Conservation (phyloP, 1,140 invertebrate genomes). For the Leptinotarsa undecemlineata region DNA sequence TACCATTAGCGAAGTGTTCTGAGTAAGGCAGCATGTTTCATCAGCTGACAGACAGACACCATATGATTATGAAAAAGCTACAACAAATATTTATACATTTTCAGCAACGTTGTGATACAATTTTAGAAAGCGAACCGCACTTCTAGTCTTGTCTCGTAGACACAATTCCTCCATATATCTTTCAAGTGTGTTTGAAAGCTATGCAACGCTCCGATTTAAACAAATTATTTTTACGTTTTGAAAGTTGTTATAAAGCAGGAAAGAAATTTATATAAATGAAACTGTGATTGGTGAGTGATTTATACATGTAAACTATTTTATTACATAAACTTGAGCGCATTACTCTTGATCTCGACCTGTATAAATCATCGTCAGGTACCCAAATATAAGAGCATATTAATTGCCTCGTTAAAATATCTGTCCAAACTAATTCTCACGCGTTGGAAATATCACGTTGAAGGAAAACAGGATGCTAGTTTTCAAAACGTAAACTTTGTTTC, state of each 20-base stretch:
- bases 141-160: constrained; percentile 10
- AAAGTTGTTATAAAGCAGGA: constrained; percentile 30
- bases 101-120: constrained; percentile 17
- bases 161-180: constrained; percentile 28
- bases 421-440: constrained; percentile 6
- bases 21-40: constrained; percentile 1
- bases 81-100: constrained; percentile 21
- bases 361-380: constrained; percentile 25
- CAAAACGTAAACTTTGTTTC: neutral
- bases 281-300: constrained; percentile 27
- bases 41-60: constrained; percentile 22
- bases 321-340: constrained; percentile 20
- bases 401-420: constrained; percentile 12
- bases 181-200: constrained; percentile 27
- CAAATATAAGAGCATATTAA: constrained; percentile 19
- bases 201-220: constrained; percentile 23
- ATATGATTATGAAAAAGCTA: constrained; percentile 12
- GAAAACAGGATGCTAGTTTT: neutral
- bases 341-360: neutral
- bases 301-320: constrained; percentile 29
- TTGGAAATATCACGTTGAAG: constrained; percentile 4
- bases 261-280: constrained; percentile 29
- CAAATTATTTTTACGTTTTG: constrained; percentile 30
- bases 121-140: constrained; percentile 19
- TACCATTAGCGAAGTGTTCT: neutral